Base-by-base conservation (phyloP, 2,797 vertebrate genomes). In the Lindbergichthys nudifrons region DNA sequence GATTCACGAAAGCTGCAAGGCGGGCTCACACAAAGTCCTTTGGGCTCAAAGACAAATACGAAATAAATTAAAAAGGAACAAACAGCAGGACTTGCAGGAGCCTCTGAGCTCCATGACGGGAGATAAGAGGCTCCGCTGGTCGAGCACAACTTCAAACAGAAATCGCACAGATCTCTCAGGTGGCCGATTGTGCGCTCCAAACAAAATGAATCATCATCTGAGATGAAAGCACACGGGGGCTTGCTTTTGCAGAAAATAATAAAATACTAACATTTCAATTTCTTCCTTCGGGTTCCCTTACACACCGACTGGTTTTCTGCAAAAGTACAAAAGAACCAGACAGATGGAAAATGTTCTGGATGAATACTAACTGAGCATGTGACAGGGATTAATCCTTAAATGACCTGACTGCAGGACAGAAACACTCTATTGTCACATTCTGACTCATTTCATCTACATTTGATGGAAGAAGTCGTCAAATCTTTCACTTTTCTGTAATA, bases 141-240 rank as follows among this genome's bases (percentile, higher is more conserved):
- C 61, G 19, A 80, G 64, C 59, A 74, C 50, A 75, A 80, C 86
- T 87, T 85, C 83, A 83, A 80, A 88, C 81, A 87, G 52, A 79
- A 88, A 90, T 87, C 26, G 32, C 45, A 81, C 62, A 53, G 47
- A 89, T 91, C 81, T 91, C 87, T 84, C 83, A 86, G 80, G 74
- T 89, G 91, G 83, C 86, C 85, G 80, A 83, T 72, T 57, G 67
- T 72, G 73, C 43, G 53, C 78, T 90, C 76, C 61, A 71, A 88
- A 92, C 79, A 79, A 84, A 85, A 85, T 77, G 52, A 83, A 92
- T 89, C 88, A 89, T 83, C 81, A 83, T 90, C 84, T 66, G 69
- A 84, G 78, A 90, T 80, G 73, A 92, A 91, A 88, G 75, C 66
- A 57, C 23, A 61, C 3, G 39, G 76, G 64, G 58, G 60, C 11